Evolutionary conservation across 2,888 invertebrate species (phyloP).

Genomic region (Oligia strigilis): DNA sequence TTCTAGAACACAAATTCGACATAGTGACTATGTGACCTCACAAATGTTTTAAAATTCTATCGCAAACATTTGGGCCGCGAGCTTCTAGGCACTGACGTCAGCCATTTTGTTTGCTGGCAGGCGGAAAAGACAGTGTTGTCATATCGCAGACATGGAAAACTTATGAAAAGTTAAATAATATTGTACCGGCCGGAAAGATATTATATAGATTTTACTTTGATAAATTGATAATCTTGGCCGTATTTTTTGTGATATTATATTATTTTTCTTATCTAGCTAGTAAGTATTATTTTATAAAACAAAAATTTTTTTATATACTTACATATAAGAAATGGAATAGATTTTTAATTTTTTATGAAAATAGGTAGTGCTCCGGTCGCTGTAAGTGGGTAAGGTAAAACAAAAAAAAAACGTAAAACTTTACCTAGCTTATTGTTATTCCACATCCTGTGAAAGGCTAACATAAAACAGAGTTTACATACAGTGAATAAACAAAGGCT

Average conservation of each 20-base stretch:
- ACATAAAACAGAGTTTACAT: no score
- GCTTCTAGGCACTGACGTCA: constrained; percentile 70
- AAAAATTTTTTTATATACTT: neutral
- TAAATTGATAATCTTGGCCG: neutral
- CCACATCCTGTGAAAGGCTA: neutral
- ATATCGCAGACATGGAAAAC: constrained; percentile 25
- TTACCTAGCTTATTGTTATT: neutral
- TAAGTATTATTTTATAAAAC: neutral
- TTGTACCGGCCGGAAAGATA: neutral
- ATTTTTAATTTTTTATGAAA: neutral
- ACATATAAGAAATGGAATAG: neutral
- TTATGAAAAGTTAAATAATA: constrained; percentile 15
- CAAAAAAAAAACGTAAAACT: neutral
- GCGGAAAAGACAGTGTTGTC: constrained; percentile 46
- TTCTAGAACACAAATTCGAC: constrained; percentile 95
- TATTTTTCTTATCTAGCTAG: neutral
- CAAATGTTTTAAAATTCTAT: constrained; percentile 71
- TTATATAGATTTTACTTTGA: neutral
- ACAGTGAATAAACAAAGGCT: neutral
- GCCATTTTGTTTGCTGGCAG: constrained; percentile 79
- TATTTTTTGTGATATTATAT: neutral
- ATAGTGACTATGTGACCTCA: constrained; percentile 82
- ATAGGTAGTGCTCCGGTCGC: no score
- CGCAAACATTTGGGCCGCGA: constrained; percentile 76
- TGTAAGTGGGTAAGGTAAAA: neutral